Conservation (phyloP, 2,888 invertebrate genomes). For the Platynereis dumerilii region DNA sequence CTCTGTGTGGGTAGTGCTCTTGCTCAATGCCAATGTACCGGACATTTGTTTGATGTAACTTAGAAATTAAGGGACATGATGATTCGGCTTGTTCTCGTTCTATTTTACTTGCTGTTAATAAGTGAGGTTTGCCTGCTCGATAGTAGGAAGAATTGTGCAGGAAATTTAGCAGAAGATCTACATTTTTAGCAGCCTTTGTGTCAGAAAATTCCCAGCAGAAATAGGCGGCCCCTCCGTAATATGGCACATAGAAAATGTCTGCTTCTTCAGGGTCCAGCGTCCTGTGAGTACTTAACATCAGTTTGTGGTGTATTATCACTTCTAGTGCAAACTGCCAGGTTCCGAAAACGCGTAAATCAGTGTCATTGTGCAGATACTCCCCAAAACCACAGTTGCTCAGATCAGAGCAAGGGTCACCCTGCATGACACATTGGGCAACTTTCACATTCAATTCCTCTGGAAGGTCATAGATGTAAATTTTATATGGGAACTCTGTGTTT, state of each 20-base stretch:
- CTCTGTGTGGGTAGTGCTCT: constrained; percentile 18
- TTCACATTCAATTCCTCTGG: constrained; percentile 23
- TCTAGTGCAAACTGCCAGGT: constrained; percentile 43
- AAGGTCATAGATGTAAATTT: constrained; percentile 26
- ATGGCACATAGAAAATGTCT: constrained; percentile 45
- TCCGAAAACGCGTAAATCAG: constrained; percentile 8
- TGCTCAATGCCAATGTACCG: constrained; percentile 46
- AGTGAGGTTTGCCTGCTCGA: constrained; percentile 41
- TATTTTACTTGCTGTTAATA: constrained; percentile 47
- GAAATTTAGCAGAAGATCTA: constrained; percentile 5
- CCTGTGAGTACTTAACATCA: constrained; percentile 41
- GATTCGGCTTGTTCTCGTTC: constrained; percentile 39
- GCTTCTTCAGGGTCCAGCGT: constrained; percentile 40
- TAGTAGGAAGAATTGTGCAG: not conserved
- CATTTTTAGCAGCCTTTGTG: not conserved
- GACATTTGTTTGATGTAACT: constrained; percentile 35
- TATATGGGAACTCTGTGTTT: constrained; percentile 3
- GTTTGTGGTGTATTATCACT: constrained; percentile 43
- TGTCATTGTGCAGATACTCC: constrained; percentile 5
- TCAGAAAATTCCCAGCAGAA: constrained; percentile 23
- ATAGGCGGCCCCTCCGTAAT: constrained; percentile 40
- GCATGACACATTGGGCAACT: constrained; percentile 11
- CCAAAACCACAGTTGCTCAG: constrained; percentile 20
- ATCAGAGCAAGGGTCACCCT: constrained; percentile 11
- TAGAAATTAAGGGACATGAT: constrained; percentile 40